Evolutionary conservation across 1,140 invertebrate species (phyloP).

Genomic region (Eubasilissa regina): DNA sequence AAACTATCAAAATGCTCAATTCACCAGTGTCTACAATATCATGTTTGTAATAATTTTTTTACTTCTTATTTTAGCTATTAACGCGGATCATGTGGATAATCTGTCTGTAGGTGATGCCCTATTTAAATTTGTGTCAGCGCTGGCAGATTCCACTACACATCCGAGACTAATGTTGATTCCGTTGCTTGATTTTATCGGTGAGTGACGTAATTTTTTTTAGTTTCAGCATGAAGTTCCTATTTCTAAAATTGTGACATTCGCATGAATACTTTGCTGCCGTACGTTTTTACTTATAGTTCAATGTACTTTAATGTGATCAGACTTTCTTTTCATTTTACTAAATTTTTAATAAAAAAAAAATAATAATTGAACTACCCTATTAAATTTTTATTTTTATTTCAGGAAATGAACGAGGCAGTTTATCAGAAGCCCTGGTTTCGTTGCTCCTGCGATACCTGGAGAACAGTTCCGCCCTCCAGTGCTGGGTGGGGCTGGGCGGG

Average conservation of each 20-base stretch:
- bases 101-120: slow-evolving; percentile 87
- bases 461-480: slow-evolving; percentile 65
- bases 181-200: slow-evolving; percentile 82
- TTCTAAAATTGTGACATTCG: too few relatives aligned
- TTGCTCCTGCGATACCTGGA: slow-evolving; percentile 67
- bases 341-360: too few relatives aligned
- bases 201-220: slow-evolving; percentile 61
- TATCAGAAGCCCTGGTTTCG: slow-evolving; percentile 68
- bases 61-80: slow-evolving; percentile 54
- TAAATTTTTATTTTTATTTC: neutral
- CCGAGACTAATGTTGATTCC: slow-evolving; percentile 82
- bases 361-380: too few relatives aligned
- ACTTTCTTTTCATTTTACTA: too few relatives aligned
- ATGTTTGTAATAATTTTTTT: slow-evolving; percentile 30
- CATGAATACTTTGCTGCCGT: too few relatives aligned
- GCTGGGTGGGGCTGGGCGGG: slow-evolving; percentile 67
- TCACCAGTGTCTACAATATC: too few relatives aligned
- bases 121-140: slow-evolving; percentile 84
- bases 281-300: too few relatives aligned
- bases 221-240: neutral
- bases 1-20: neutral
- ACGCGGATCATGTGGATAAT: slow-evolving; percentile 70
- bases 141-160: slow-evolving; percentile 81
- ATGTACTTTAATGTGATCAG: too few relatives aligned
- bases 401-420: slow-evolving; percentile 51